Evolutionary conservation across 2,797 vertebrate species (phyloP).

Genomic region (Tadarida brasiliensis): DNA sequence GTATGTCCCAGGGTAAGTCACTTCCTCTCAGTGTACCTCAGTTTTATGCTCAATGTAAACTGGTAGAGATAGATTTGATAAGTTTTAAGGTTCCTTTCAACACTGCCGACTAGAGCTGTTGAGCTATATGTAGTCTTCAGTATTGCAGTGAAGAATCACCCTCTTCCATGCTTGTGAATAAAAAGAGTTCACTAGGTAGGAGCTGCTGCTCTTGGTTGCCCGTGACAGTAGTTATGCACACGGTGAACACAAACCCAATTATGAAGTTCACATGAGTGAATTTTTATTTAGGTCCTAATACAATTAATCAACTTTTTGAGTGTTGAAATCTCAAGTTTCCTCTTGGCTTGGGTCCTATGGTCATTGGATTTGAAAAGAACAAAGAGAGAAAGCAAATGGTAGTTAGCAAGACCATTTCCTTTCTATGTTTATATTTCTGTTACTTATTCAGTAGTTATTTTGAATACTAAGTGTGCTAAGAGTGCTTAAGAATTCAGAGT

Average conservation of each 20-base stretch:
- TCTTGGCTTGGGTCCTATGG: background rate
- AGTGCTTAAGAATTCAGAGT: constrained; percentile 21
- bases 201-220: background rate
- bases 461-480: constrained; percentile 12
- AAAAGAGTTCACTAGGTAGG: background rate
- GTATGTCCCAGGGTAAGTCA: background rate
- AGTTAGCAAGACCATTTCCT: constrained; percentile 47
- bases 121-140: background rate
- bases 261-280: background rate
- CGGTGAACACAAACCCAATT: background rate
- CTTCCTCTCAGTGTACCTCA: background rate
- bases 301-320: constrained; percentile 45
- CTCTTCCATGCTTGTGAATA: background rate
- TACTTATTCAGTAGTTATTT: constrained; percentile 21
- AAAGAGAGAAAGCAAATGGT: constrained; percentile 49
- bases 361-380: constrained; percentile 46
- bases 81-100: background rate
- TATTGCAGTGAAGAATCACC: background rate
- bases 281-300: constrained; percentile 52
- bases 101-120: background rate
- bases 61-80: background rate
- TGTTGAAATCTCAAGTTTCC: constrained; percentile 51
- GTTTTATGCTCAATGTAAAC: background rate
- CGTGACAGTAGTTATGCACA: background rate
- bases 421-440: constrained; percentile 58